Conservation (phyloP, 2,113 vertebrate genomes). For the Podiceps cristatus region DNA sequence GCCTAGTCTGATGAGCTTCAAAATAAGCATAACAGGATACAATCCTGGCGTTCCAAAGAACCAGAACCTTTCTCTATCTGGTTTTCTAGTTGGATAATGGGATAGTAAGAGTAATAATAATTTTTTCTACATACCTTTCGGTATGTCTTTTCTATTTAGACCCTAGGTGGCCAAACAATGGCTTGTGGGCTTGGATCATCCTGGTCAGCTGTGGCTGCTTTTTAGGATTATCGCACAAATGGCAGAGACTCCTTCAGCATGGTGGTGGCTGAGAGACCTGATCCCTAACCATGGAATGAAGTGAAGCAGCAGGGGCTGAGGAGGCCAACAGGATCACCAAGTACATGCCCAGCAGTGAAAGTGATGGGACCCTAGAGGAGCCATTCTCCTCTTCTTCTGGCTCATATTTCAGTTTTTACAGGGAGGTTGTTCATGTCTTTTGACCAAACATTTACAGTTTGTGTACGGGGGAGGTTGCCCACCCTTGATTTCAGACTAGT, state of each 20-base stretch:
- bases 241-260: neutral
- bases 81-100: neutral
- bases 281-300: neutral
- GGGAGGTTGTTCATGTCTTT: neutral
- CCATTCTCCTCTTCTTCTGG: neutral
- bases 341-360: neutral
- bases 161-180: neutral
- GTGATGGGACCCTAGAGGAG: neutral
- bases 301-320: neutral
- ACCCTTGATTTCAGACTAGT: neutral
- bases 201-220: neutral
- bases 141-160: neutral
- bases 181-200: accelerated
- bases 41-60: neutral
- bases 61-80: neutral
- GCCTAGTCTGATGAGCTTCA: neutral
- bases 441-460: neutral
- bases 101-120: neutral
- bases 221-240: neutral
- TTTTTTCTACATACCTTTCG: neutral
- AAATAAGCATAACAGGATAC: neutral
- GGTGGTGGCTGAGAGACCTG: neutral
- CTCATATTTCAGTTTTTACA: neutral
- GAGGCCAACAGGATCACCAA: neutral
- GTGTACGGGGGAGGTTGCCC: neutral